Base-by-base conservation (phyloP, 1,140 invertebrate species). In the Drosophila kepulauana region DNA sequence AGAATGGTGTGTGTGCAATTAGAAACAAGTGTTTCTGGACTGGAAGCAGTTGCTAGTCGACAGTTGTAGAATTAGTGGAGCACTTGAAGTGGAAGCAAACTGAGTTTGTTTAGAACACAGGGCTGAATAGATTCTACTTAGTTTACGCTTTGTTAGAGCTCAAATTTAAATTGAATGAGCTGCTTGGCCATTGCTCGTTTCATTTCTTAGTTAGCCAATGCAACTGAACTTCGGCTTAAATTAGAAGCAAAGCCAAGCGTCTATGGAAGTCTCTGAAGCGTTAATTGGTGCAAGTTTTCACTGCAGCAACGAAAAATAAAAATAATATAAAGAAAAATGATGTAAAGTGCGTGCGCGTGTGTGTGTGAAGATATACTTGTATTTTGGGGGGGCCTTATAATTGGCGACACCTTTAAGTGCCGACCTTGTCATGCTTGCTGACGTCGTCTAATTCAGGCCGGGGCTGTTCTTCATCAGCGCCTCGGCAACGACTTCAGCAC, bases 401-500 rank as follows among this genome's bases (percentile, higher is more conserved):
- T 88, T 89, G 81, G 85, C 86, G 85, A 88, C 85, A 88, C 85
- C 85, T 88, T 85, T 89, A 88, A 88, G 67, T 89, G 85, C 65
- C 86, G 85, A 89, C 85, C 85, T 88, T 88, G 85, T 88, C 85
- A 88, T 88, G 85, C 85, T 88, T 61, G 85, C 85, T 81, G 81
- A 79, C 78, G 78, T 85, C 85, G 85, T 85, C 85, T 88, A 88
- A 88, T 88, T 88, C 85, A 88, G 85, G 85, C 85, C 85, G 85
- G 85, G 85, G 85, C 64, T 88, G 85, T 88, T 88, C 85, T 89
- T 89, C 85, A 86, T 89, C 81, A 88, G 71, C 85, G 85, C 86
- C 43, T 79, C 84, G 69, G 43, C 80, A 70, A 65, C 68, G 59
- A 67, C 61, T 59, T 66, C 8, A 38, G 20, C 67, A 43, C 48